Base-by-base conservation (phyloP, 2,797 vertebrate genomes). In the Notolepis coatsorum region DNA sequence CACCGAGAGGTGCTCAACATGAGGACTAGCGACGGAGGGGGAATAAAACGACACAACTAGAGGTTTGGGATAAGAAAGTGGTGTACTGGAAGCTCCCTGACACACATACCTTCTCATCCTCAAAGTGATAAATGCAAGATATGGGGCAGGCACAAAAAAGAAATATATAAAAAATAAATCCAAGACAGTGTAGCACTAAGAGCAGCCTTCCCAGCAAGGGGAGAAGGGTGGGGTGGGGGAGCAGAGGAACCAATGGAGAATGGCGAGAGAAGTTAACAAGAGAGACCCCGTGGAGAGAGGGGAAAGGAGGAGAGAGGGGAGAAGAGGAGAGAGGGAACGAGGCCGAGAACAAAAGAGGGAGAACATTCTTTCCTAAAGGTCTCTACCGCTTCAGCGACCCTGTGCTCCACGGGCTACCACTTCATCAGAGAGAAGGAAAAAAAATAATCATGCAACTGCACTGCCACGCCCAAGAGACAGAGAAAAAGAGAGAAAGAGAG, bases 341-440 rank as follows among this genome's bases (percentile, higher is more conserved):
- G 38, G 59, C 31, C 49, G 61, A 60, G 42, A 53, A 68, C 55
- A 61, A 52, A 68, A 79, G 43, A 53, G 61, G 56, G 56, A 45
- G 52, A 53, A 58, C 51, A 63, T 53, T 73, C 37, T 51, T 77
- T 77, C 74, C 55, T 61, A 66, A 27, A 72, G 70, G 65, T 71
- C 59, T 74, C 39, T 60, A 68, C 77, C 68, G 53, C 68, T 61
- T 62, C 61, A 64, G 45, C 61, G 73, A 78, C 68, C 77, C 70
- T 30, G 37, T 62, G 56, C 56, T 85, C 81, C 72, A 76, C 65
- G 49, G 75, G 80, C 78, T 53, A 72, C 49, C 73, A 67, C 41
- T 51, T 61, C 68, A 80, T 87, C 77, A 85, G 59, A 71, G 69
- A 62, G 47, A 42, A 31, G 59, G 47, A 51, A 69, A 46, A 56